Conservation (phyloP, 2,888 invertebrate genomes). For the Mythimna vitellina region DNA sequence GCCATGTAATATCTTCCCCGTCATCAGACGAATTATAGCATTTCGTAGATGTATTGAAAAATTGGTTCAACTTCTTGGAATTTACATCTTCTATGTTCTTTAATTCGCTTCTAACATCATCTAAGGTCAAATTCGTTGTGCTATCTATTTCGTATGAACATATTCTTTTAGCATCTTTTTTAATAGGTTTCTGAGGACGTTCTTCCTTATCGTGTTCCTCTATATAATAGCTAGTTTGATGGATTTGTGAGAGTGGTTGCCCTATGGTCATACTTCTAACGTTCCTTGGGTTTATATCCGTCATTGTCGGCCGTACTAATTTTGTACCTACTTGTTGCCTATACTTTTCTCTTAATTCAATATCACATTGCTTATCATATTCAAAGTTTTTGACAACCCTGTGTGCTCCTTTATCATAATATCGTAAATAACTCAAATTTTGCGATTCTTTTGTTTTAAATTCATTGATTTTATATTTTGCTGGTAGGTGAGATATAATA, state of each 20-base stretch:
- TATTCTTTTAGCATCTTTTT: slow-evolving; percentile 9
- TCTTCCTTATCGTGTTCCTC: not conserved
- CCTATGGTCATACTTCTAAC: slow-evolving; percentile 80
- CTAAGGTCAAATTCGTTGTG: slow-evolving; percentile 10
- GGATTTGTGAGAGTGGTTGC: slow-evolving; percentile 51
- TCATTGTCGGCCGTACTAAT: slow-evolving; percentile 69
- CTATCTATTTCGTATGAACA: slow-evolving; percentile 19
- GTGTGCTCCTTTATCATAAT: slow-evolving; percentile 39
- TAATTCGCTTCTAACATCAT: slow-evolving; percentile 15
- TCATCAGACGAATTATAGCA: slow-evolving; percentile 23
- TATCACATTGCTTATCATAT: slow-evolving; percentile 69
- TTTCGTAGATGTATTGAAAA: slow-evolving; percentile 3
- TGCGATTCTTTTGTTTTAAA: slow-evolving; percentile 28
- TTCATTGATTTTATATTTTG: slow-evolving; percentile 14
- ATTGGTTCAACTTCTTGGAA: not conserved
- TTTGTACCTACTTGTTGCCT: slow-evolving; percentile 70
- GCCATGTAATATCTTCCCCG: slow-evolving; percentile 12
- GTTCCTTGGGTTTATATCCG: slow-evolving; percentile 77
- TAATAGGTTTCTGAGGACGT: not conserved
- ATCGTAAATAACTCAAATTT: slow-evolving; percentile 17
- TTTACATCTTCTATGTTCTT: not conserved
- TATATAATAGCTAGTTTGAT: slow-evolving; percentile 5
- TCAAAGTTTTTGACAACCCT: slow-evolving; percentile 51
- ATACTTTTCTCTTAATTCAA: slow-evolving; percentile 71
- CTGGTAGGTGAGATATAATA: slow-evolving; percentile 11